phyloP scores from a whole-genome alignment of 64 coral and sea anemone genomes.

The Astreopora myriophthalma region DNA sequence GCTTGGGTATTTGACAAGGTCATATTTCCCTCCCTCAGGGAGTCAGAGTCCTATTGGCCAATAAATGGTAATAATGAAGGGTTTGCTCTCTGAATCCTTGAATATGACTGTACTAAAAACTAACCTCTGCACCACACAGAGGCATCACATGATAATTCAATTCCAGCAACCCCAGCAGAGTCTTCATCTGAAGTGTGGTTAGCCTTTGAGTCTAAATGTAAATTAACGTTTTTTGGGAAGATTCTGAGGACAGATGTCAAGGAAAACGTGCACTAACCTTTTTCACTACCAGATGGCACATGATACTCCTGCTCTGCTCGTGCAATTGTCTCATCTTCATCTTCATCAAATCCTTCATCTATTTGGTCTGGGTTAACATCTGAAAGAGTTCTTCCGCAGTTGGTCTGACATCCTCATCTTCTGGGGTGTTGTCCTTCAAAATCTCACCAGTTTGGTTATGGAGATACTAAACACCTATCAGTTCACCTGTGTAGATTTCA shows the following conservation, averaged over 20 bases:
- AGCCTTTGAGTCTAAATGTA: neutral
- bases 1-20: constrained; percentile 38
- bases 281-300: neutral
- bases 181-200: neutral
- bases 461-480: neutral
- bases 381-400: neutral
- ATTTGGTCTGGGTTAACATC: neutral
- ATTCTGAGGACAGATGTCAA: neutral
- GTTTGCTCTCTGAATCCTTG: neutral
- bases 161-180: neutral
- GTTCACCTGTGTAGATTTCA: constrained; percentile 26
- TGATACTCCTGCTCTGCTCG: neutral
- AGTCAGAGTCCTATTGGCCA: neutral
- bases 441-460: neutral
- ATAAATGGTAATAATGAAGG: too few species aligned
- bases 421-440: neutral
- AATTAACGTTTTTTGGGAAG: neutral
- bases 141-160: neutral
- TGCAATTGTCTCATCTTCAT: constrained; percentile 41
- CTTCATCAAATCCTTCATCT: constrained; percentile 39
- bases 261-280: neutral
- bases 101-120: too few species aligned
- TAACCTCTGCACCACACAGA: neutral
- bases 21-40: neutral
- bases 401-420: neutral